Conservation (phyloP, 2,113 vertebrate species). For the Platichthys stellatus region DNA sequence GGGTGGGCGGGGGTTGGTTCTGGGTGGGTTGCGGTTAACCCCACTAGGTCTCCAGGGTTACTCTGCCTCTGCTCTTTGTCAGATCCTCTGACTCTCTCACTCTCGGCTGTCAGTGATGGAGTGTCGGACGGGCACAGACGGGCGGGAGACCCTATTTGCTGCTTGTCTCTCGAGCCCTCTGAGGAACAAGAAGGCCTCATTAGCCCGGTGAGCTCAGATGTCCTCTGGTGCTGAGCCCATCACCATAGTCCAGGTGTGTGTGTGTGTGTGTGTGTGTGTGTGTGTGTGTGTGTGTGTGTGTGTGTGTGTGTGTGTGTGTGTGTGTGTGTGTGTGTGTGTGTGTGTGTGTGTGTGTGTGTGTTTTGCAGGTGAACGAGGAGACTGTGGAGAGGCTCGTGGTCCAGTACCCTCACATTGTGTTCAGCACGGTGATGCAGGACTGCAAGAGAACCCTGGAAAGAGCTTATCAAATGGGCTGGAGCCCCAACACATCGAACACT, state of each 20-base stretch:
- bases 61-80: conserved; percentile 71
- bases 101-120: conserved; percentile 43
- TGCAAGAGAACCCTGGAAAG: conserved; percentile 99
- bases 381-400: conserved; percentile 96
- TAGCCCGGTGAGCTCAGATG: conserved; percentile 64
- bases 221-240: conserved; percentile 48
- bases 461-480: conserved; percentile 99
- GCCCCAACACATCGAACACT: conserved; percentile 90
- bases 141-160: conserved; percentile 58
- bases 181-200: conserved; percentile 66
- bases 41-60: conserved; percentile 69
- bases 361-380: conserved; percentile 93
- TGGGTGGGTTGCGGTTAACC: conserved; percentile 75
- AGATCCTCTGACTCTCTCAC: conserved; percentile 58
- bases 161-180: conserved; percentile 55
- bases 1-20: conserved; percentile 65
- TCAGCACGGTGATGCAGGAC: conserved; percentile 99
- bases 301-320: no score
- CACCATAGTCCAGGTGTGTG: conserved; percentile 32
- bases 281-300: no score
- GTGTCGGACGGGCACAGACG: conserved; percentile 47
- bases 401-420: conserved; percentile 97
- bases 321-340: background rate
- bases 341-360: background rate
- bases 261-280: conserved; percentile 14